phyloP scores from a whole-genome alignment of 2,113 vertebrate genomes.

The Phainopepla nitens region DNA sequence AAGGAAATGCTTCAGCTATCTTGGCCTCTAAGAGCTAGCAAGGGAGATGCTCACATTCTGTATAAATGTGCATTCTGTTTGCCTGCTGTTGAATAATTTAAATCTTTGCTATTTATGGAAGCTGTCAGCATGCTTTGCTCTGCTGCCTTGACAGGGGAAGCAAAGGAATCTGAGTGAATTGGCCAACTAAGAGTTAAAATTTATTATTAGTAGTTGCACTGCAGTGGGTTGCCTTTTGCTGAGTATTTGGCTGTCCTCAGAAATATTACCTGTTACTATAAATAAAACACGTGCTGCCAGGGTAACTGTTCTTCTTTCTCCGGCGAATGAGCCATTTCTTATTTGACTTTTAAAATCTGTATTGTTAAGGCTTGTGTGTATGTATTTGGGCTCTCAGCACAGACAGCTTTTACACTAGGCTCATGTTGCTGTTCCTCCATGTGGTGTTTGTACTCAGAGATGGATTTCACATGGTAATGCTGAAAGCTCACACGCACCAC shows the following conservation, averaged over 20 bases:
- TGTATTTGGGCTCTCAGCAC: constrained; percentile 23
- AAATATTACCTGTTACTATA: constrained; percentile 10
- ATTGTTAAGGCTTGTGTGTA: neutral
- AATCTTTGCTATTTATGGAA: constrained; percentile 40
- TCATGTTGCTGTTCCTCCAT: constrained; percentile 1
- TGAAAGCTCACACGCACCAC: neutral
- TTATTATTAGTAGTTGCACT: neutral
- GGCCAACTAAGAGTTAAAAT: constrained; percentile 28
- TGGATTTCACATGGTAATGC: neutral
- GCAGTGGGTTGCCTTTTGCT: neutral
- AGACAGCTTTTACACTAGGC: constrained; percentile 5
- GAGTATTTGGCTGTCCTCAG: neutral
- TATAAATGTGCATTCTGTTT: neutral
- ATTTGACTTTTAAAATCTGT: neutral
- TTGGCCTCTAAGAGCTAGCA: neutral
- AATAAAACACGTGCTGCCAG: neutral
- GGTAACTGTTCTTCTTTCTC: neutral
- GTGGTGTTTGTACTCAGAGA: constrained; percentile 26
- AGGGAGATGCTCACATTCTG: constrained; percentile 8
- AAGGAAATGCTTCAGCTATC: constrained; percentile 10
- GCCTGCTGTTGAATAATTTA: constrained; percentile 50
- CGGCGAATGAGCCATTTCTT: neutral
- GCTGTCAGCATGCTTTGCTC: constrained; percentile 1
- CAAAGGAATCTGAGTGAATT: neutral
- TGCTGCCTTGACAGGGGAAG: neutral